These are phyloP conservation scores for Drosophila equinoxialis DNA, from an alignment of 1,140 invertebrate genomes.

Conservation along the genomic window DNA sequence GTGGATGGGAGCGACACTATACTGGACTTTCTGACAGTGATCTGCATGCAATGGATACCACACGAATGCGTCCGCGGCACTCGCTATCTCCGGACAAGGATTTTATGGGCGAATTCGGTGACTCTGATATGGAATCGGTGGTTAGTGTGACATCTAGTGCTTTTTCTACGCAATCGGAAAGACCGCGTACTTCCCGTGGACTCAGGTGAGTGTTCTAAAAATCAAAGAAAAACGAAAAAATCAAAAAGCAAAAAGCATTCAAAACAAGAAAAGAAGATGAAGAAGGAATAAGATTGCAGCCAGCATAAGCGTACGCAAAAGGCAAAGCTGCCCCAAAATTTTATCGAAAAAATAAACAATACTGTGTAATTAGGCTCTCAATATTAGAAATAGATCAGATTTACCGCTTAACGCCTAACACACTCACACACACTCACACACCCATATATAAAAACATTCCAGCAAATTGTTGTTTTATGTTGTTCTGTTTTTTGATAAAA, in stretches of 20 bases:
- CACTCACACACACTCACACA: conserved; percentile 20
- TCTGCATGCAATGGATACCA: conserved; percentile 85
- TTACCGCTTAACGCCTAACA: conserved; percentile 23
- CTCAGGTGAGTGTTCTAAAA: conserved; percentile 85
- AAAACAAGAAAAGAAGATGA: conserved; percentile 7
- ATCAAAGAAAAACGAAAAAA: background rate
- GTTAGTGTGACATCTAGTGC: conserved; percentile 94
- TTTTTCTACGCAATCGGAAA: conserved; percentile 95
- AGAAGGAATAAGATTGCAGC: conserved; percentile 1
- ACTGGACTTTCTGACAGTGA: conserved; percentile 93
- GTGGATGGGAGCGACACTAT: conserved; percentile 90
- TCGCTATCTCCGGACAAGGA: conserved; percentile 89
- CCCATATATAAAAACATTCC: conserved; percentile 6
- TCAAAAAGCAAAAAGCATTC: background rate
- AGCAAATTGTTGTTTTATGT: conserved; percentile 23
- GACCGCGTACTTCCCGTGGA: conserved; percentile 89
- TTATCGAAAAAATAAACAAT: background rate
- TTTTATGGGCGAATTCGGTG: conserved; percentile 88
- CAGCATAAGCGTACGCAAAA: conserved; percentile 23
- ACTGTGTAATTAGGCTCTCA: background rate
- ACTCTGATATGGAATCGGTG: conserved; percentile 95
- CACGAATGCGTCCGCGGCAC: conserved; percentile 84
- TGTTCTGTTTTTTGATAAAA: conserved; percentile 39
- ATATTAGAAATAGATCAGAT: conserved; percentile 30
- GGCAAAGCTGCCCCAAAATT: conserved; percentile 18